Percentiles rank a stretch among this genome's conserved stretches.
Conservation (phyloP, 2,888 invertebrate genomes). For the Chrysolina haemoptera region DNA sequence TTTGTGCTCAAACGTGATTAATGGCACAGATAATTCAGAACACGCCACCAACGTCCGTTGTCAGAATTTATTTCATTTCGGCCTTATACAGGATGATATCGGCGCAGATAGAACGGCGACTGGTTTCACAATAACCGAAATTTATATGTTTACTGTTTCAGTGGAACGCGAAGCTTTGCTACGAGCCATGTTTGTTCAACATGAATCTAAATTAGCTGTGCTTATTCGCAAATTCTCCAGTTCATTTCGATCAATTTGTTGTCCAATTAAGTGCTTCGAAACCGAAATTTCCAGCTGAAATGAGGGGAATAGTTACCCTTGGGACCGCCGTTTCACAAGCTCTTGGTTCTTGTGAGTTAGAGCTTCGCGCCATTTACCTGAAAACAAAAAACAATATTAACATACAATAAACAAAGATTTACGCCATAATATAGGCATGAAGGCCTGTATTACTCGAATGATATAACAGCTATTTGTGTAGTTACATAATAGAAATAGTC, state of each 20-base stretch:
- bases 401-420: not conserved
- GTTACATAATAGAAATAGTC: too few species aligned
- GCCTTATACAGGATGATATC: constrained; percentile 41
- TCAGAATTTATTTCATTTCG: constrained; percentile 33
- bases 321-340: not conserved
- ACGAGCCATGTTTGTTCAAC: not conserved
- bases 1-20: constrained; percentile 17
- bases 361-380: not conserved
- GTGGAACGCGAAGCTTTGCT: not conserved
- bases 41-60: constrained; percentile 36
- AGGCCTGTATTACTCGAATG: too few species aligned
- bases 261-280: constrained; percentile 17
- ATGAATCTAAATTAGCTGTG: not conserved
- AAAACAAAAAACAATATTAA: not conserved
- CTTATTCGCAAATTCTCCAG: constrained; percentile 14
- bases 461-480: too few species aligned
- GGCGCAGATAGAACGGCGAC: constrained; percentile 30
- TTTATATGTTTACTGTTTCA: constrained; percentile 38
- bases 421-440: too few species aligned
- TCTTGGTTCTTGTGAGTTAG: not conserved
- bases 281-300: not conserved
- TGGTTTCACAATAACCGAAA: constrained; percentile 37
- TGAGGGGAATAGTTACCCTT: constrained; percentile 2
- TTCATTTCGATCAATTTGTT: constrained; percentile 13
- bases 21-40: constrained; percentile 38